Conservation (phyloP, 2,113 vertebrate genomes). For the Sorex fumeus region DNA sequence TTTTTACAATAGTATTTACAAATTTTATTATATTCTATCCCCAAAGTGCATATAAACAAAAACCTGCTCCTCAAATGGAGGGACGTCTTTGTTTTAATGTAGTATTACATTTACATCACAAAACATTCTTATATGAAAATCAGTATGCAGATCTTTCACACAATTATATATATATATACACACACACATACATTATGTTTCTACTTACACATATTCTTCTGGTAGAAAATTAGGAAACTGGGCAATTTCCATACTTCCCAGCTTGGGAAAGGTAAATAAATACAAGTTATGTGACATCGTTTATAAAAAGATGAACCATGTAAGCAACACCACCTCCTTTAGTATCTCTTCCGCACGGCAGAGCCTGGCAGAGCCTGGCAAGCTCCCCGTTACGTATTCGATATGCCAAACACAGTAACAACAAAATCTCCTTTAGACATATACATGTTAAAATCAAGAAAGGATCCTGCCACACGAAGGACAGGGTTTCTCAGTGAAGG, state of each 20-base stretch:
- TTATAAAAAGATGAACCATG: conserved; percentile 65
- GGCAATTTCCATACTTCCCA: conserved; percentile 32
- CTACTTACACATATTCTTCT: conserved; percentile 70
- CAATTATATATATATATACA: not conserved
- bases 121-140: conserved; percentile 80
- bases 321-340: conserved; percentile 38
- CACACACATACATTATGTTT: not conserved
- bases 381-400: no score
- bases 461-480: conserved; percentile 55
- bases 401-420: no score
- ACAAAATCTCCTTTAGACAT: conserved; percentile 41
- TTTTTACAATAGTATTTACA: conserved; percentile 83
- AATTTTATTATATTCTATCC: conserved; percentile 89
- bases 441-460: conserved; percentile 51
- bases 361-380: no score
- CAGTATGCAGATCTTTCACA: conserved; percentile 66
- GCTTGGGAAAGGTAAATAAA: conserved; percentile 37
- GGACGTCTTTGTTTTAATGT: conserved; percentile 69
- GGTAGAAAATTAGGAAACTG: conserved; percentile 39
- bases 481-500: conserved; percentile 57
- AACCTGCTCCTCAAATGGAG: conserved; percentile 79
- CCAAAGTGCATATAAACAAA: conserved; percentile 85
- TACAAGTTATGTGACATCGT: conserved; percentile 47
- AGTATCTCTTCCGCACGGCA: no score
- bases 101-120: conserved; percentile 71